A percentile compares a stretch with the other conserved stretches of the same genome.
These are phyloP conservation scores for Trilocha varians DNA, from an alignment of 2,888 invertebrate genomes.

Conservation along the genomic window DNA sequence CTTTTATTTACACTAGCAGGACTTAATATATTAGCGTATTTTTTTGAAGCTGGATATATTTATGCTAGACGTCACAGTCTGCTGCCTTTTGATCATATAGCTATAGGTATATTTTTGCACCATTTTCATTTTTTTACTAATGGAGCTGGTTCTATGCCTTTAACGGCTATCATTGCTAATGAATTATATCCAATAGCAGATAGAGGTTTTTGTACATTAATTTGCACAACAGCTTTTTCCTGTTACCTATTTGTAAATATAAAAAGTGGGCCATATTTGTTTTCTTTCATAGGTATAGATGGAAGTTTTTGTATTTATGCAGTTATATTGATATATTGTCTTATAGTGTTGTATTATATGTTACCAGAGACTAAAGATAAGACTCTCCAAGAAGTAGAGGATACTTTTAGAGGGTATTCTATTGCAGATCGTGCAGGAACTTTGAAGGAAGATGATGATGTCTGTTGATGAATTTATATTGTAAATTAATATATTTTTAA, in stretches of 20 bases:
- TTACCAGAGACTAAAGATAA: slow-evolving; percentile 4
- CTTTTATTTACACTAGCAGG: no score
- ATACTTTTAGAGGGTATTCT: not conserved
- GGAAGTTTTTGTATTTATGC: not conserved
- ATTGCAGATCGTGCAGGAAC: not conserved
- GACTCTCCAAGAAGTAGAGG: slow-evolving; percentile 2
- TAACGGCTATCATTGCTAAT: no score
- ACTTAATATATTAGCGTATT: no score
- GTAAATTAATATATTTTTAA: no score
- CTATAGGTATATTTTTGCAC: no score
- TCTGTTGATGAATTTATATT: no score
- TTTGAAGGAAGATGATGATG: not conserved
- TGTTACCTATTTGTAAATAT: not conserved
- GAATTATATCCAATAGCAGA: no score
- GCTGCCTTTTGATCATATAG: slow-evolving; percentile 1
- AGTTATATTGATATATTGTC: not conserved
- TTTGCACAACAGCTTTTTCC: not conserved
- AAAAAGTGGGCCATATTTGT: not conserved
- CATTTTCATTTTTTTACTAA: no score
- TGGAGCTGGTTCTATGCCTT: no score
- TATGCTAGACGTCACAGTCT: no score
- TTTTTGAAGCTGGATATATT: no score
- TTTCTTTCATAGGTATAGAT: not conserved
- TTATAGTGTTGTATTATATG: not conserved
- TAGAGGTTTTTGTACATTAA: no score